Evolutionary conservation across 2,797 vertebrate species (phyloP).

Genomic region (Helicolenus hilgendorfi): DNA sequence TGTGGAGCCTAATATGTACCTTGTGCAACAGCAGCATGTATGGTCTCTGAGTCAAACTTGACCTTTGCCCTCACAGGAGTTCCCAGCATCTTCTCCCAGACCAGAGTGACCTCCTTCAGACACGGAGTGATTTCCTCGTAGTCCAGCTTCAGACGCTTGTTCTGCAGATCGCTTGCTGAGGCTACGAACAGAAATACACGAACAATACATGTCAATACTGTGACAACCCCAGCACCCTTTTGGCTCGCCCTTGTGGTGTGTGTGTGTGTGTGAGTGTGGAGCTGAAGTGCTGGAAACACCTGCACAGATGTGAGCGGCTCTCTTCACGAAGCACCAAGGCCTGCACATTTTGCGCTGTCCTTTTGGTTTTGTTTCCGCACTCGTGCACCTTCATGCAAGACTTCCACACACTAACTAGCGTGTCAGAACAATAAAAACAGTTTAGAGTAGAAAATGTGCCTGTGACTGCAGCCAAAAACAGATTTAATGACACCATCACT

Average conservation of each 20-base stretch:
- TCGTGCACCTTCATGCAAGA: neutral
- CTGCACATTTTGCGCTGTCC: neutral
- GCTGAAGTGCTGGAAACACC: neutral
- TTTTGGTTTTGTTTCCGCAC: neutral
- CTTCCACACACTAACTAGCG: neutral
- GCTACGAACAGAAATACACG: slow-evolving; percentile 81
- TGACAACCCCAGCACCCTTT: too few species aligned
- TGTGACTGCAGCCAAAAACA: neutral
- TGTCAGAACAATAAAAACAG: neutral
- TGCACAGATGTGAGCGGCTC: neutral
- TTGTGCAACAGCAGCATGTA: slow-evolving; percentile 94
- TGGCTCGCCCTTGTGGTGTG: neutral
- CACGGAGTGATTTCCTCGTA: slow-evolving; percentile 98
- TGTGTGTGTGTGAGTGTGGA: neutral
- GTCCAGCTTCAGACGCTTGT: slow-evolving; percentile 96
- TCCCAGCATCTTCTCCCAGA: slow-evolving; percentile 98
- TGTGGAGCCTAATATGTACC: slow-evolving; percentile 83
- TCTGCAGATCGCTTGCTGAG: slow-evolving; percentile 95
- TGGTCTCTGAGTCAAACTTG: slow-evolving; percentile 94
- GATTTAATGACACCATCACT: too few species aligned
- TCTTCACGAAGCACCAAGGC: neutral
- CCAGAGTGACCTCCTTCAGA: slow-evolving; percentile 95
- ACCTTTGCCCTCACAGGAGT: slow-evolving; percentile 93
- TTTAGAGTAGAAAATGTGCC: neutral
- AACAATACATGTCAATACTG: neutral